Evolutionary conservation across 2,888 invertebrate species (phyloP).

Genomic region (Mesorhabditis spiculigera): DNA sequence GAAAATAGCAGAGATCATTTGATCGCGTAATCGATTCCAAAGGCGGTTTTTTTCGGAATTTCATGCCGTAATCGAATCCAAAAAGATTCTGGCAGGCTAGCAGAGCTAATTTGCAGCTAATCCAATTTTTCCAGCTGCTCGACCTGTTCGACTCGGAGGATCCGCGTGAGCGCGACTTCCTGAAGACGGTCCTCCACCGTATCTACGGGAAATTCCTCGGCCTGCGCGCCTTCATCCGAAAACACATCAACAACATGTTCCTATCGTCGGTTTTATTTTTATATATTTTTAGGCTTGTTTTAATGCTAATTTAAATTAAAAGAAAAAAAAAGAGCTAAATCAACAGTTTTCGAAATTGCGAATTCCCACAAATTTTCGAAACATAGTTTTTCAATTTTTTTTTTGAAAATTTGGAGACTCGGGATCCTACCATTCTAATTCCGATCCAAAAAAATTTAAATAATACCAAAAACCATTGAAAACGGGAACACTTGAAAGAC

Average conservation of each 20-base stretch:
- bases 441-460: too few species aligned
- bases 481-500: too few species aligned
- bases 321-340: too few species aligned
- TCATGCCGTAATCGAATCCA: not conserved
- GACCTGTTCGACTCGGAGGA: constrained; percentile 99
- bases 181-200: constrained; percentile 96
- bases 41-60: not conserved
- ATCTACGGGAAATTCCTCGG: constrained; percentile 95
- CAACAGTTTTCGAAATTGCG: not conserved
- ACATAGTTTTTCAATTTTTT: not conserved
- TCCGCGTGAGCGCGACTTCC: constrained; percentile 94
- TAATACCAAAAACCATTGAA: too few species aligned
- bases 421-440: too few species aligned
- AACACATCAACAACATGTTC: constrained; percentile 99
- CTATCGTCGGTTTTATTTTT: constrained; percentile 68
- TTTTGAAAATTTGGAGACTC: constrained; percentile 8
- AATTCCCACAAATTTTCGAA: not conserved
- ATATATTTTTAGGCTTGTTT: not conserved
- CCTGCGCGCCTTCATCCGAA: constrained; percentile 95
- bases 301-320: too few species aligned
- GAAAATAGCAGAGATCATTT: not conserved
- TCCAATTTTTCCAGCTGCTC: constrained; percentile 71
- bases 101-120: not conserved
- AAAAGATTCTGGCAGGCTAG: not conserved
- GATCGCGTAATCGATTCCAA: too few species aligned